These are phyloP conservation scores for Apodemus sylvaticus DNA, from an alignment of 2,113 vertebrate species.

Conservation along the genomic window DNA sequence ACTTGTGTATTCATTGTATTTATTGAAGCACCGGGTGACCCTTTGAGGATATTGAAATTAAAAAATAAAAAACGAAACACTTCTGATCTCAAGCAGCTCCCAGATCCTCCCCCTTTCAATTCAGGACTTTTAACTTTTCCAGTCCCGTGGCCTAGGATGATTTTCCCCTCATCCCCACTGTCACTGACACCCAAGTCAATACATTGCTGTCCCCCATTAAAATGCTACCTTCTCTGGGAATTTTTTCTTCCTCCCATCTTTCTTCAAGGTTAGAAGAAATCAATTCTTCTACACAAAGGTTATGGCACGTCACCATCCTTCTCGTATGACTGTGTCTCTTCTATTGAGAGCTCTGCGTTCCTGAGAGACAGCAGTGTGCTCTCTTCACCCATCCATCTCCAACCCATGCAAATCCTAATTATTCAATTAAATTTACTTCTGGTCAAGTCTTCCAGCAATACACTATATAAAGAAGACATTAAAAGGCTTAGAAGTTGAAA, in stretches of 20 bases:
- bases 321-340: background rate
- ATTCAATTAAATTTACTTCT: slow-evolving; percentile 45
- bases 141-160: background rate
- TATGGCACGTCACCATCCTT: background rate
- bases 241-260: background rate
- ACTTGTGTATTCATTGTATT: background rate
- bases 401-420: slow-evolving; percentile 15
- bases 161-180: rapidly evolving
- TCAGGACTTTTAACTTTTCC: background rate
- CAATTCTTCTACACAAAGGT: background rate
- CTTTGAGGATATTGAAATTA: background rate
- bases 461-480: background rate
- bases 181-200: background rate
- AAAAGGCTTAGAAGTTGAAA: background rate
- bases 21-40: background rate
- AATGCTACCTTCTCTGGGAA: slow-evolving; percentile 8
- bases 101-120: background rate
- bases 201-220: background rate
- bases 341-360: background rate
- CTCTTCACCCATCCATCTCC: background rate
- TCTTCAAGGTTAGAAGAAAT: slow-evolving; percentile 42
- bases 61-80: background rate
- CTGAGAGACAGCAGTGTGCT: background rate
- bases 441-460: slow-evolving; percentile 13
- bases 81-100: background rate